Base-by-base conservation (phyloP, 1,140 invertebrate species). In the Riptortus pedestris region DNA sequence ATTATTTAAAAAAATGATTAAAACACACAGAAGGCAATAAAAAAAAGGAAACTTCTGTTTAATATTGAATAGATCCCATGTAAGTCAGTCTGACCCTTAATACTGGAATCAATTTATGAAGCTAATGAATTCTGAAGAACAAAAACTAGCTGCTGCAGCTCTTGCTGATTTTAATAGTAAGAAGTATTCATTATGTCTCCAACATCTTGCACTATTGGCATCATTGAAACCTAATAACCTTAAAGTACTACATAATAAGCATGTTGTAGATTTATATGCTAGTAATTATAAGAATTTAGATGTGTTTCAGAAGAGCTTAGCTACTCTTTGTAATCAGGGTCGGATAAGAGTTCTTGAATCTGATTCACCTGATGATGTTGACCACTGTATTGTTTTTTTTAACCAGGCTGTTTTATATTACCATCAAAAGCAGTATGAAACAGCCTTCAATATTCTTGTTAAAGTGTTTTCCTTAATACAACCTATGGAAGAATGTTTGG, bases 331-430 rank as follows among this genome's bases (percentile, higher is more conserved):
- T 70, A 77, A 45, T 51, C 61, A 66, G 48, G 33, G 20, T 7
- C 57, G 38, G 14, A 61, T 51, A 14, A 75, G 80, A 61, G 74
- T 76, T 12, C 80, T 84, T 24, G 78, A 78, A 65, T 68, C 80
- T n/a, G 83, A 85, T 45, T 70, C 72, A 31, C 62, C 80, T 3
- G 79, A 81, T 64, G 85, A 87, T 74, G 80, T 86, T 12, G 84
- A 86, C 64, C 83, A 84, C 67, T 85, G 83, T 70, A 80, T 84
- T 52, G 73, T 80, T 4, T 79, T 83, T 55, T 94, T 88, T 72
- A 93, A 93, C 73, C 87, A 91, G 71, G 88, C 90, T 1, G 81
- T 94, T 1, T 70, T 93, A 11, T 78, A 90, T 2, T 93, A 86
- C 73, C 88, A 91, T 69, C 81, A 85, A 0, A 81, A 82, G 63